Evolutionary conservation across 2,113 vertebrate genomes (phyloP), one percentile per base, ranked within the genome.

Genomic region (Rattus rattus): DNA sequence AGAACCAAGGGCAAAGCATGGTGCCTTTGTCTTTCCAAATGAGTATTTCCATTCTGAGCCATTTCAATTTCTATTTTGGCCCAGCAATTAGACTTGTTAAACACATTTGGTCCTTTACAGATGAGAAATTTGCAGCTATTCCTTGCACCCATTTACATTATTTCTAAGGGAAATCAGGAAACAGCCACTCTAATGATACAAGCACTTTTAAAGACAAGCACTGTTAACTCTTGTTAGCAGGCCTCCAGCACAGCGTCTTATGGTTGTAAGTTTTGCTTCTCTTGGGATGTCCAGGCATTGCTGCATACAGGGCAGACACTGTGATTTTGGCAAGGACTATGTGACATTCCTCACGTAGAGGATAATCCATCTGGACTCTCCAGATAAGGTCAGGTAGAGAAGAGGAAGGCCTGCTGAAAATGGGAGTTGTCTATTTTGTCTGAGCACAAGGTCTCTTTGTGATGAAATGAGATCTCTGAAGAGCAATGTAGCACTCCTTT

Each of bases 101-200:
- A 86, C 43, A 67, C 11, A 30, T 28, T 59, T 13, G 26, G 36
- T 16, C 47, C 26, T 84, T 77, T 83, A 89, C 43, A 63, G 26
- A 73, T 86, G 67, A 83, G 61, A 91, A 87, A 81, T 30, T 13
- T 36, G 56, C 54, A 61, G 49, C 47, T 24, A 47, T 56, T 70
- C 79, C 33, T 39, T 17, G 39, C 5, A 10, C 20, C 89, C 17
- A 52, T 87, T 88, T 67, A 67, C 72, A 86, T 81, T 56, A 9
- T 75, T 88, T 56, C 77, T 85, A 93, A 85, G 43, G 49, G 28
- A 95, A 92, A 95, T 61, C 14, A 88, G 83, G 36, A 92, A 95
- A 59, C 3, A 69, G 77, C 4, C 77, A 49, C 59, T 84, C 24
- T 33, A 56, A 4, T 47, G 70, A 88, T 20, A 72, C 12, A n/a